Conservation (phyloP, 2,888 invertebrate species). For the Drosophila tripunctata region DNA sequence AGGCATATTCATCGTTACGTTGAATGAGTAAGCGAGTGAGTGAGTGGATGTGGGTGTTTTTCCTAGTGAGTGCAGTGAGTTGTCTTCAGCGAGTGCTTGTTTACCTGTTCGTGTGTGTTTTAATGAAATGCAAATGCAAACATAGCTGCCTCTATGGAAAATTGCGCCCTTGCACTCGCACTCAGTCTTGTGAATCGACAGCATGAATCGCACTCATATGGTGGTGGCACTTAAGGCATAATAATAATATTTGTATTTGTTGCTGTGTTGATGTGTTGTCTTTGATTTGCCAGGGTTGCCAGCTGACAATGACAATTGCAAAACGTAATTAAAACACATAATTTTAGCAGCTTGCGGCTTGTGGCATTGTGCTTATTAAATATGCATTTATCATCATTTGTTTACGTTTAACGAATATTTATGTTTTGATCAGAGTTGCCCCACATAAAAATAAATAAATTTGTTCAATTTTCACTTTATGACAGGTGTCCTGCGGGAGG, state of each 20-base stretch:
- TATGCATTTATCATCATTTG: slow-evolving; percentile 65
- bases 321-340: slow-evolving; percentile 58
- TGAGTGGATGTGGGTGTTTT: no score
- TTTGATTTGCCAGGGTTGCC: slow-evolving; percentile 36
- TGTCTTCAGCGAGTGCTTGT: slow-evolving; percentile 46
- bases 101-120: slow-evolving; percentile 60
- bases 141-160: slow-evolving; percentile 25
- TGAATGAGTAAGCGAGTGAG: slow-evolving; percentile 27
- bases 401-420: slow-evolving; percentile 38
- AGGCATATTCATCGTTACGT: slow-evolving; percentile 44
- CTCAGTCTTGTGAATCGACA: slow-evolving; percentile 1
- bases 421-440: slow-evolving; percentile 5
- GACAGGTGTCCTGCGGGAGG: slow-evolving; percentile 49
- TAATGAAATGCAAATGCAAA: slow-evolving; percentile 80
- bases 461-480: slow-evolving; percentile 51
- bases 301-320: slow-evolving; percentile 37
- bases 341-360: slow-evolving; percentile 27
- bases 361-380: slow-evolving; percentile 50
- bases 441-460: slow-evolving; percentile 68
- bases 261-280: slow-evolving; percentile 14
- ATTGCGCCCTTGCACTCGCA: slow-evolving; percentile 20
- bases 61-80: slow-evolving; percentile 17
- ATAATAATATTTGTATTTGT: slow-evolving; percentile 58
- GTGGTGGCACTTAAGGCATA: slow-evolving; percentile 54
- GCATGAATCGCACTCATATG: slow-evolving; percentile 6